These are phyloP conservation scores for Lampris megalopsis DNA, from an alignment of 2,113 vertebrate genomes.

Conservation along the genomic window DNA sequence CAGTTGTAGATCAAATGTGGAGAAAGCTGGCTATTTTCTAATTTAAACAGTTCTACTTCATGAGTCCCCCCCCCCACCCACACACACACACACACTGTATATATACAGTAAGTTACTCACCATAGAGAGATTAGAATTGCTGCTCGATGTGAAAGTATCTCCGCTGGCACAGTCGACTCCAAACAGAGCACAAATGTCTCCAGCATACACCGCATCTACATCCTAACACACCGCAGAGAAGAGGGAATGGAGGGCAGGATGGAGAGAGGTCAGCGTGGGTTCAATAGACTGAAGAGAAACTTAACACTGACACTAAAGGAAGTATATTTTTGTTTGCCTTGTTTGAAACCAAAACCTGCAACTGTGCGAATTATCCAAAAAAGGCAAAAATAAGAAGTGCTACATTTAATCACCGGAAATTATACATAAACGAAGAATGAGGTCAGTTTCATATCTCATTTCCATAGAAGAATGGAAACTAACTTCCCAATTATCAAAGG, in stretches of 20 bases:
- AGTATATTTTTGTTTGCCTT: too few relatives aligned
- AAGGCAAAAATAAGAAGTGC: background rate
- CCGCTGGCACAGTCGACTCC: constrained; percentile 97
- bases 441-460: background rate
- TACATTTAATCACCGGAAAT: background rate
- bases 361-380: too few relatives aligned
- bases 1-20: too few relatives aligned
- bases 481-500: background rate
- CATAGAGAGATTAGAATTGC: constrained; percentile 88
- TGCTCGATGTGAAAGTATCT: constrained; percentile 92
- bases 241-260: background rate
- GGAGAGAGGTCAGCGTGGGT: too few relatives aligned
- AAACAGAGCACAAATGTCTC: constrained; percentile 96
- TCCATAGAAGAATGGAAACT: constrained; percentile 27
- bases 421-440: background rate
- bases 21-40: too few relatives aligned
- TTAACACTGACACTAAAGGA: too few relatives aligned
- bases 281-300: too few relatives aligned
- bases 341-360: too few relatives aligned
- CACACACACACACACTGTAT: too few relatives aligned
- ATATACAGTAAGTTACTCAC: constrained; percentile 73
- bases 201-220: constrained; percentile 90
- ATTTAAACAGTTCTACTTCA: too few relatives aligned
- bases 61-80: too few relatives aligned
- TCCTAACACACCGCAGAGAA: constrained; percentile 80